A percentile compares a stretch with the other conserved stretches of the same genome.
Conservation (phyloP, 2,113 vertebrate species). For the Cardinalis cardinalis region DNA sequence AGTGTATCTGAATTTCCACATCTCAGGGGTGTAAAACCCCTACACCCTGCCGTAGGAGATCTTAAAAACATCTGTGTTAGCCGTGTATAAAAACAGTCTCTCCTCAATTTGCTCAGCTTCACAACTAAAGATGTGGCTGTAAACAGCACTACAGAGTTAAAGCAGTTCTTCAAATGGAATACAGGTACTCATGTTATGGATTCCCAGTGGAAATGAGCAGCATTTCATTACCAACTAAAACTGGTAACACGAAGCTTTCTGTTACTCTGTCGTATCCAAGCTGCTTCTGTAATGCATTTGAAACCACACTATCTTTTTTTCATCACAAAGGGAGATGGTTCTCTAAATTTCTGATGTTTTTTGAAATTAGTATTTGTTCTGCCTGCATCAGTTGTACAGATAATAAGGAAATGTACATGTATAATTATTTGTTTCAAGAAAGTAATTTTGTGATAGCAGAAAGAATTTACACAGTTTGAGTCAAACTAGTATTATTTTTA, state of each 20-base stretch:
- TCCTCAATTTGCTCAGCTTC: neutral
- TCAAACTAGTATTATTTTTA: neutral
- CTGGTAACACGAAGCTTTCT: neutral
- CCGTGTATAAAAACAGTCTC: neutral
- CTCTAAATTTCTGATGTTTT: neutral
- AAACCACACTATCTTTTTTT: neutral
- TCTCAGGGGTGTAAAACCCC: neutral
- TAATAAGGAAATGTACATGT: neutral
- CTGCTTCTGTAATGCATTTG: neutral
- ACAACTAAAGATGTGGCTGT: neutral
- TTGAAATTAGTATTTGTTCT: neutral
- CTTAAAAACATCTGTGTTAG: neutral
- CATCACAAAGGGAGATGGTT: neutral
- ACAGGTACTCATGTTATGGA: neutral
- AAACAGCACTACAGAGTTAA: neutral
- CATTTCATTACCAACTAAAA: neutral
- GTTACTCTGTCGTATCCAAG: neutral
- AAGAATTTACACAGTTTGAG: neutral
- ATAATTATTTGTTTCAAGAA: neutral
- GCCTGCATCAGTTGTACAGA: neutral
- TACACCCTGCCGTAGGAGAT: neutral
- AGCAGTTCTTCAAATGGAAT: neutral
- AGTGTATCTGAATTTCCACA: neutral
- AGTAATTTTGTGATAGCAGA: neutral
- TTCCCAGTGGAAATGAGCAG: neutral